Evolutionary conservation across 2,888 invertebrate genomes (phyloP), one percentile per base, ranked within the genome.

Genomic region (Mimachlamys varia): DNA sequence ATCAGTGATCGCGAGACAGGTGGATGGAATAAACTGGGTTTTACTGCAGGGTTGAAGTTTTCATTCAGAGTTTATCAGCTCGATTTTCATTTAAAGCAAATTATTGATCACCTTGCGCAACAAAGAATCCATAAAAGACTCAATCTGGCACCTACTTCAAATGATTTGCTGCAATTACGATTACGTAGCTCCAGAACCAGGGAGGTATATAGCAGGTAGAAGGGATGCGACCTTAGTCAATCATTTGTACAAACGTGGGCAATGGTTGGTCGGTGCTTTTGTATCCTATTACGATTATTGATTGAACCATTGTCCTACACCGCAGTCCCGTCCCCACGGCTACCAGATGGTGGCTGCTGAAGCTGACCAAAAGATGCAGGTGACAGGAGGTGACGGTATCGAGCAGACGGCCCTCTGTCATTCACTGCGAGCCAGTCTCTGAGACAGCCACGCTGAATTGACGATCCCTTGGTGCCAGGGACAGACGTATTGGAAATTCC

Each of bases 401-500:
- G 76, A 76, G 76, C 76, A 76, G 76, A 76, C 76, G 76, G 76
- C 27, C 33, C 76, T 76, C 76, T 76, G 76, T 76, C 76, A 76
- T 76, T 76, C 76, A 76, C 33, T 76, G 27, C 33, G 76, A 2
- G 76, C 22, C 76, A 27, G 27, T 76, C 76, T 0, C 76, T 27
- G 76, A 76, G 76, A 76, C 76, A 76, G 17, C 76, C 12, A 10
- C 33, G 1, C 76, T 76, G 76, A 7, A 76, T 76, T 76, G 76
- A 76, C 17, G 76, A 76, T 76, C 33, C 76, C 76, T 76, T 76
- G 76, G 76, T 76, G 76, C 27, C 76, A 76, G 76, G 27, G 27
- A 76, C 76, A 76, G 76, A 76, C 76, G 13, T 76, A 76, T 76
- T 76, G 76, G 76, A 76, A 76, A 76, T 76, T 76, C 76, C 76